Evolutionary conservation across 1,140 invertebrate genomes (phyloP).

Genomic region (Bombus vancouverensis): DNA sequence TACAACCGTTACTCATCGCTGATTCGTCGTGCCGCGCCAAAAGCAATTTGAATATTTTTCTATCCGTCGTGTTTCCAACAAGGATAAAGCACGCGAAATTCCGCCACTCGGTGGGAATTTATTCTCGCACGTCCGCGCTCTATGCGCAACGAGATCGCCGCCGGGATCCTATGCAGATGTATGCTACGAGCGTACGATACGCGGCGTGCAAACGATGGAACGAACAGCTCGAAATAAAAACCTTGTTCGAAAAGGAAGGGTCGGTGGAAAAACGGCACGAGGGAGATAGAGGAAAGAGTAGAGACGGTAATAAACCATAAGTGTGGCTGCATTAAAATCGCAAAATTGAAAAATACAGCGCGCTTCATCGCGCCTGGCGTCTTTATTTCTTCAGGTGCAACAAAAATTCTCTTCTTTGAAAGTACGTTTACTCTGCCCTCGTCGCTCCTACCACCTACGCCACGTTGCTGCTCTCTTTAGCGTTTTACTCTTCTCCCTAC

Average conservation of each 20-base stretch:
- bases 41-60: slow-evolving; percentile 32
- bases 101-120: slow-evolving; percentile 4
- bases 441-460: not conserved
- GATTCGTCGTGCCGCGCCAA: slow-evolving; percentile 9
- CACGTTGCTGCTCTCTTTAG: no score
- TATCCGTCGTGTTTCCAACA: not conserved
- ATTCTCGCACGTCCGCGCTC: not conserved
- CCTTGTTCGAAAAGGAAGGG: not conserved
- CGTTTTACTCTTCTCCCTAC: not conserved
- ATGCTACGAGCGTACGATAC: slow-evolving; percentile 6
- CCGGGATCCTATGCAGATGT: slow-evolving; percentile 10
- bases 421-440: not conserved
- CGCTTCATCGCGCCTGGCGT: not conserved
- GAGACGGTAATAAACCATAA: not conserved
- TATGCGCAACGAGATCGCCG: not conserved
- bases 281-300: no score
- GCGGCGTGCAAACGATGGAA: slow-evolving; percentile 5
- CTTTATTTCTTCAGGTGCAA: not conserved
- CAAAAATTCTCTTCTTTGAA: slow-evolving; percentile 31
- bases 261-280: not conserved
- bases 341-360: slow-evolving; percentile 29
- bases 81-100: not conserved
- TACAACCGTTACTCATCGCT: not conserved
- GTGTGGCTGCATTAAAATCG: not conserved
- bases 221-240: slow-evolving; percentile 20